Evolutionary conservation across 2,888 invertebrate species (phyloP).

Genomic region (Oxystoma pomonae): DNA sequence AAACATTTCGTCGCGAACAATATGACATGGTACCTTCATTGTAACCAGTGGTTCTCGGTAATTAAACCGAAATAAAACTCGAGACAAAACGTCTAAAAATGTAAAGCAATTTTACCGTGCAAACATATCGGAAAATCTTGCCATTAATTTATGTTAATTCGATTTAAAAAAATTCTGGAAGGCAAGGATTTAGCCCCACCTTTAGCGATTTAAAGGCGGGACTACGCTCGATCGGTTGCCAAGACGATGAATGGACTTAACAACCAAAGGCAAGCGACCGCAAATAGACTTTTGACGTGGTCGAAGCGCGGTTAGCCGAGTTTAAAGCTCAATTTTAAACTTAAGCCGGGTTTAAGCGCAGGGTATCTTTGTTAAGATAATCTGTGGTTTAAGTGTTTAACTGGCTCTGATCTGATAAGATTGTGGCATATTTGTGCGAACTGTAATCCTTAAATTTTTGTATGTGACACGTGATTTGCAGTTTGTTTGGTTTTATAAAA

Average conservation of each 20-base stretch:
- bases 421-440: too few relatives aligned
- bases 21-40: too few relatives aligned
- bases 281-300: neutral
- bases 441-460: too few relatives aligned
- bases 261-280: neutral
- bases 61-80: too few relatives aligned
- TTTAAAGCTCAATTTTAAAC: neutral
- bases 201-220: neutral
- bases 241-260: neutral
- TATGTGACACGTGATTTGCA: too few relatives aligned
- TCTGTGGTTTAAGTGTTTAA: too few relatives aligned
- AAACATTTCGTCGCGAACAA: too few relatives aligned
- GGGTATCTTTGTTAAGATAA: too few relatives aligned
- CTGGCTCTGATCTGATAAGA: too few relatives aligned
- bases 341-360: neutral
- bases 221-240: neutral
- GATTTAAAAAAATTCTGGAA: conserved; percentile 42
- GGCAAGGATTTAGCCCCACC: conserved; percentile 33
- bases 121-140: conserved; percentile 36
- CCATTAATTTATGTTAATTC: conserved; percentile 45
- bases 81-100: conserved; percentile 21
- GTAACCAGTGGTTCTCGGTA: too few relatives aligned
- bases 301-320: neutral
- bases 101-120: conserved; percentile 38
- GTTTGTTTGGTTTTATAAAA: too few relatives aligned